Evolutionary conservation across 2,113 vertebrate species (phyloP).

Genomic region (Hylia prasina): DNA sequence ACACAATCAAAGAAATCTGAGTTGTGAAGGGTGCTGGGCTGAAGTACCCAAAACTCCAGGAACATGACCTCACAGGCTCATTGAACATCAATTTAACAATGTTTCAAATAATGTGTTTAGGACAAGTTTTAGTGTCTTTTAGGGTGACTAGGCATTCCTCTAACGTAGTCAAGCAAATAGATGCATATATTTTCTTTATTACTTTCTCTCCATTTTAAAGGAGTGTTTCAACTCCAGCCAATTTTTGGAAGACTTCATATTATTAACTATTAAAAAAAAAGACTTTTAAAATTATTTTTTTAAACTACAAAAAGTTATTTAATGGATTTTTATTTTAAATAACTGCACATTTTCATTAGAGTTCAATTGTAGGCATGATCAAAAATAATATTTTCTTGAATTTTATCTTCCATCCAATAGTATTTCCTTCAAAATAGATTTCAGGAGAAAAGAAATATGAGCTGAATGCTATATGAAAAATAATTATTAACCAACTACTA

Average conservation of each 20-base stretch:
- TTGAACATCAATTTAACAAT: not conserved
- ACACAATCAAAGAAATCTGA: not conserved
- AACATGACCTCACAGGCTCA: not conserved
- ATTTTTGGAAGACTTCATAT: not conserved
- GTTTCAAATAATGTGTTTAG: not conserved
- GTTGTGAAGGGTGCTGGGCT: not conserved
- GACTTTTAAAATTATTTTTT: not conserved
- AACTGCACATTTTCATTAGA: not conserved
- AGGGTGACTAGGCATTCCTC: not conserved
- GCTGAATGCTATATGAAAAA: not conserved
- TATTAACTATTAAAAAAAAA: not conserved
- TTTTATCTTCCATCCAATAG: not conserved
- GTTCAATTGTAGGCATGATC: not conserved
- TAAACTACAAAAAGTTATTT: not conserved
- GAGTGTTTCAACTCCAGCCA: not conserved
- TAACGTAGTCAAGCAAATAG: not conserved
- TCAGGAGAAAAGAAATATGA: not conserved
- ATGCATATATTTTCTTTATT: not conserved
- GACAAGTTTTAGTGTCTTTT: not conserved
- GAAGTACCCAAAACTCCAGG: not conserved
- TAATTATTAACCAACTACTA: constrained; percentile 9
- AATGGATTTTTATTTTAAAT: not conserved
- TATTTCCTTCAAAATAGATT: not conserved
- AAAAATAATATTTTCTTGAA: not conserved
- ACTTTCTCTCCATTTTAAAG: not conserved